phyloP scores from a whole-genome alignment of 2,113 vertebrate genomes.

The Lophotis ruficrista region DNA sequence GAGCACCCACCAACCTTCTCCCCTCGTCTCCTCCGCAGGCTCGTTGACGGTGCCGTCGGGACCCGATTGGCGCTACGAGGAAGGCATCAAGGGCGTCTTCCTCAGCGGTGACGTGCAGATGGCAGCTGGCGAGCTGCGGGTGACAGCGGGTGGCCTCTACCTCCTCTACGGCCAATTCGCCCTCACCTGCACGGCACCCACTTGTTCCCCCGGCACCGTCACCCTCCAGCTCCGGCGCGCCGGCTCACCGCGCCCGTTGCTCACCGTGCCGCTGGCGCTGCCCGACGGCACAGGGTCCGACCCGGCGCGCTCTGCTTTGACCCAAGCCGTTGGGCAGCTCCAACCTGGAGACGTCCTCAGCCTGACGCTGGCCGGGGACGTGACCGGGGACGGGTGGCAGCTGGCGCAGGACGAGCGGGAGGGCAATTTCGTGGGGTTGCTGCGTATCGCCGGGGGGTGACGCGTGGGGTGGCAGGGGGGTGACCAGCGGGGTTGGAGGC shows the following conservation, averaged over 20 bases:
- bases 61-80: background rate
- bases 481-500: fast-evolving
- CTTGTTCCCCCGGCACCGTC: background rate
- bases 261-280: background rate
- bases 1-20: background rate
- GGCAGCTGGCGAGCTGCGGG: fast-evolving
- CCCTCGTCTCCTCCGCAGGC: background rate
- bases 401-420: background rate
- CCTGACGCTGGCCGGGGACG: fast-evolving
- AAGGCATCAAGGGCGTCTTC: slow-evolving; percentile 16
- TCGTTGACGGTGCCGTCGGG: fast-evolving
- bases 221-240: background rate
- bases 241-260: fast-evolving
- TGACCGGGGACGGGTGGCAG: background rate
- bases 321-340: background rate
- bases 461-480: fast-evolving
- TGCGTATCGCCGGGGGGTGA: background rate
- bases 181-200: background rate
- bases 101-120: background rate
- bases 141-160: background rate
- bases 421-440: background rate
- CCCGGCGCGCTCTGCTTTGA: background rate
- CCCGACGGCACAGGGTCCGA: fast-evolving
- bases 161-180: background rate
- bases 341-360: background rate